phyloP scores from a whole-genome alignment of 2,113 vertebrate genomes.

The Nerophis lumbriciformis region DNA sequence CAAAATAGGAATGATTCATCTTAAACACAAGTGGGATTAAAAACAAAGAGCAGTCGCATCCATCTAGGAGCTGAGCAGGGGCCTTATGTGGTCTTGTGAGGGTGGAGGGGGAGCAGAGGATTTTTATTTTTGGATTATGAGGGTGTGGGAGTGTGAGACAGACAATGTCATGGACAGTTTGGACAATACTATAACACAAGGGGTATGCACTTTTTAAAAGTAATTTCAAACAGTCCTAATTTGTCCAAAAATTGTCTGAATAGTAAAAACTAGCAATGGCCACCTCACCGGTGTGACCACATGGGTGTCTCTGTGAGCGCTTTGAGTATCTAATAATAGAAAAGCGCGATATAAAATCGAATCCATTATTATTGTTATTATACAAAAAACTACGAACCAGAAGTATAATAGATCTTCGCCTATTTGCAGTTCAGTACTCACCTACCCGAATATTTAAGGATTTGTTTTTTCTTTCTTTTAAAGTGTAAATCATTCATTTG shows the following conservation, averaged over 20 bases:
- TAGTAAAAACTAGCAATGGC: neutral
- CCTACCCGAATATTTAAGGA: too few species aligned
- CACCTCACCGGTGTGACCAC: too few species aligned
- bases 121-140: slow-evolving; percentile 50
- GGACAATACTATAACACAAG: slow-evolving; percentile 21
- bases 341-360: too few species aligned
- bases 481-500: too few species aligned
- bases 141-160: slow-evolving; percentile 7
- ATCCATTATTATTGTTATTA: too few species aligned
- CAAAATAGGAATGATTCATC: slow-evolving; percentile 39
- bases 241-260: neutral
- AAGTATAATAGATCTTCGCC: too few species aligned
- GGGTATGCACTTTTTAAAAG: neutral
- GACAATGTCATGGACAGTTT: slow-evolving; percentile 21
- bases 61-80: slow-evolving; percentile 22
- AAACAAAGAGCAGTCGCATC: slow-evolving; percentile 35
- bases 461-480: too few species aligned
- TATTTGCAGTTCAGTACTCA: too few species aligned
- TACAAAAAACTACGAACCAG: too few species aligned
- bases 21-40: slow-evolving; percentile 30
- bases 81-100: slow-evolving; percentile 23
- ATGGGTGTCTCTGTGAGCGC: too few species aligned
- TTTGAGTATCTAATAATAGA: too few species aligned
- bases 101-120: slow-evolving; percentile 22
- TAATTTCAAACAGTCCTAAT: neutral